These are phyloP conservation scores for Psettodes erumei DNA, from an alignment of 2,113 vertebrate genomes.

Conservation along the genomic window DNA sequence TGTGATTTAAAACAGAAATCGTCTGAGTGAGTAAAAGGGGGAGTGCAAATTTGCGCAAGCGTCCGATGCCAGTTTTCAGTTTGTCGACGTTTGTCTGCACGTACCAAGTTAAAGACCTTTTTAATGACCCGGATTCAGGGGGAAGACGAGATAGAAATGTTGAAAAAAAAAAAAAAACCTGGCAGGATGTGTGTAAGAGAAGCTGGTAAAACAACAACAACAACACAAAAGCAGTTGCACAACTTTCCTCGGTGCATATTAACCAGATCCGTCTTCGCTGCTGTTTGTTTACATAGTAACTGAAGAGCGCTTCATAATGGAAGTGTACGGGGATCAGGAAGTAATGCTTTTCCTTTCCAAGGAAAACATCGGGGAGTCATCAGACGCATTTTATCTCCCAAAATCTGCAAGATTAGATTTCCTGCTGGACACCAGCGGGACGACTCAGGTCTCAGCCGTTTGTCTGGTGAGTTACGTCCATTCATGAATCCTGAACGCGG, in stretches of 20 bases:
- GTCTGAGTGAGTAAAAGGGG: no score
- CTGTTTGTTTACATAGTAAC: constrained; percentile 53
- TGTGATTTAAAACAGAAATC: not conserved
- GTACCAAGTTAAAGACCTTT: not conserved
- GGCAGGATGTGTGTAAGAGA: not conserved
- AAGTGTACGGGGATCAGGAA: constrained; percentile 13
- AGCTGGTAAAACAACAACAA: constrained; percentile 13
- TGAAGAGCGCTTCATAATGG: constrained; percentile 20
- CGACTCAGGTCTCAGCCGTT: no score
- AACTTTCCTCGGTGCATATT: constrained; percentile 43
- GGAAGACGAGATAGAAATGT: not conserved
- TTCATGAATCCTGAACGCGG: no score
- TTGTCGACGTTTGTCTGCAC: no score
- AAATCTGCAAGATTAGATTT: constrained; percentile 40
- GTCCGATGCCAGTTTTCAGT: not conserved
- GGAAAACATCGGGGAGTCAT: constrained; percentile 33
- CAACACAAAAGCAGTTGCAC: constrained; percentile 31
- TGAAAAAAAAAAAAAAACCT: no score
- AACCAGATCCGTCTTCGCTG: not conserved
- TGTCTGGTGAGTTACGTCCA: no score
- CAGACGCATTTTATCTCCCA: constrained; percentile 26
- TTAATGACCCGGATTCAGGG: not conserved
- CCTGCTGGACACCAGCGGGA: not conserved
- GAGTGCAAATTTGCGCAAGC: not conserved
- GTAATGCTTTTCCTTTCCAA: constrained; percentile 36